Evolutionary conservation across 2,888 invertebrate species (phyloP).

Genomic region (Eilema sororculum): DNA sequence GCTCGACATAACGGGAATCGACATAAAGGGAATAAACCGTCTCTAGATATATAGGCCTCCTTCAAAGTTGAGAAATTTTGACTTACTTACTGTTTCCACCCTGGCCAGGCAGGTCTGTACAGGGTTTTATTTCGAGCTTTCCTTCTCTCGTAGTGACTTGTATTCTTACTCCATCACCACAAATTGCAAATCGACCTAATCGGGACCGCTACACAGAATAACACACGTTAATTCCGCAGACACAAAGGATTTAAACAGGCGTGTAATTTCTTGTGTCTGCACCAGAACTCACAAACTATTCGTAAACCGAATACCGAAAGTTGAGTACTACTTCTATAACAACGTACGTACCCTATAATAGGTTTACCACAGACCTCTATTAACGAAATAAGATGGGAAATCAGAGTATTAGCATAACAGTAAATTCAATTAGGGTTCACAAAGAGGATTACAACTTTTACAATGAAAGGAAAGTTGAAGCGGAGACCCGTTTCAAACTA

Average conservation of each 20-base stretch:
- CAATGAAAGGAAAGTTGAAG: constrained; percentile 84
- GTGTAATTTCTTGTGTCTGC: constrained; percentile 70
- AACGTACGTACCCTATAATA: constrained; percentile 85
- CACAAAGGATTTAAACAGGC: constrained; percentile 65
- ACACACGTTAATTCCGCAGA: constrained; percentile 40
- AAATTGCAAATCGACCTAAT: not conserved
- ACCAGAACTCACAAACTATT: constrained; percentile 77
- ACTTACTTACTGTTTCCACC: too few relatives aligned
- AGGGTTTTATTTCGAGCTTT: too few relatives aligned
- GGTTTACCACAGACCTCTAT: constrained; percentile 86
- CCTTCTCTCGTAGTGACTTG: too few relatives aligned
- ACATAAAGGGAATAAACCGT: too few relatives aligned
- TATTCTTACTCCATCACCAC: too few relatives aligned
- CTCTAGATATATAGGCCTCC: too few relatives aligned
- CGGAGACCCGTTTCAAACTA: constrained; percentile 80
- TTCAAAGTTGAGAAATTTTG: too few relatives aligned
- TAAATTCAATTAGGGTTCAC: constrained; percentile 86
- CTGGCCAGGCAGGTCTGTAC: too few relatives aligned
- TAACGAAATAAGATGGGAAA: constrained; percentile 87
- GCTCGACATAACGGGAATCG: too few relatives aligned
- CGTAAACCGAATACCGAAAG: constrained; percentile 77
- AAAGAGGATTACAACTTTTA: constrained; percentile 87
- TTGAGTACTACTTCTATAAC: constrained; percentile 83
- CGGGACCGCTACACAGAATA: not conserved
- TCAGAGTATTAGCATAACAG: constrained; percentile 87